Conservation (phyloP, 2,888 invertebrate genomes). For the Agrochola lychnidis region DNA sequence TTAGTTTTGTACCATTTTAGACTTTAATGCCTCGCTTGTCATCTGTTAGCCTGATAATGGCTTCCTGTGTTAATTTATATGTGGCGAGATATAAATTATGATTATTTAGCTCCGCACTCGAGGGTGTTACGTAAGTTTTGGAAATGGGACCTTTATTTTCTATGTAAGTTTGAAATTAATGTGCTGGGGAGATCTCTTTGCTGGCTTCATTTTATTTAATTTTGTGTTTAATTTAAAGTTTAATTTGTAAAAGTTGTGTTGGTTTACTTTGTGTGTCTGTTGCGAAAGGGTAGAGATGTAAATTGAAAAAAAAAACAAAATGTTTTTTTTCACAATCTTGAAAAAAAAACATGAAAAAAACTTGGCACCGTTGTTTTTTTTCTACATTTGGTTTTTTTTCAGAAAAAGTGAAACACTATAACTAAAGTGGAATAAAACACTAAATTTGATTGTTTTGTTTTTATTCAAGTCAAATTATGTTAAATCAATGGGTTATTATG, state of each 20-base stretch:
- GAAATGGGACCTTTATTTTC: constrained; percentile 55
- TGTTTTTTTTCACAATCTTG: too few species aligned
- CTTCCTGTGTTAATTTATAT: constrained; percentile 83
- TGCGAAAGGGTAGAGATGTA: background rate
- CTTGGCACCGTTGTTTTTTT: too few species aligned
- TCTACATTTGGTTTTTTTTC: too few species aligned
- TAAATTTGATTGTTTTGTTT: too few species aligned
- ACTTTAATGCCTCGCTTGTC: constrained; percentile 81
- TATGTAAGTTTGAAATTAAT: constrained; percentile 61
- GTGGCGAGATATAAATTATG: constrained; percentile 76
- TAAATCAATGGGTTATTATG: too few species aligned
- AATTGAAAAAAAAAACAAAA: too few species aligned
- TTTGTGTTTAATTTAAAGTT: constrained; percentile 36
- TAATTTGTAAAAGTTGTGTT: constrained; percentile 36
- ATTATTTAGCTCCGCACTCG: constrained; percentile 69
- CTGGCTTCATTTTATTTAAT: constrained; percentile 57
- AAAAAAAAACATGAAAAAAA: too few species aligned
- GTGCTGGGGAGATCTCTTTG: constrained; percentile 36
- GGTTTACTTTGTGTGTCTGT: constrained; percentile 6
- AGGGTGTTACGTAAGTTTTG: constrained; percentile 51
- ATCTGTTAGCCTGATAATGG: constrained; percentile 79
- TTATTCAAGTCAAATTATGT: too few species aligned
- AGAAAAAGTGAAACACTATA: too few species aligned
- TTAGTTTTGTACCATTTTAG: constrained; percentile 86
- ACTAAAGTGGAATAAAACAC: too few species aligned